A percentile compares a stretch with the other conserved stretches of the same genome.
These are phyloP conservation scores for Criorhina ranunculi DNA, from an alignment of 2,888 invertebrate genomes.

Conservation along the genomic window DNA sequence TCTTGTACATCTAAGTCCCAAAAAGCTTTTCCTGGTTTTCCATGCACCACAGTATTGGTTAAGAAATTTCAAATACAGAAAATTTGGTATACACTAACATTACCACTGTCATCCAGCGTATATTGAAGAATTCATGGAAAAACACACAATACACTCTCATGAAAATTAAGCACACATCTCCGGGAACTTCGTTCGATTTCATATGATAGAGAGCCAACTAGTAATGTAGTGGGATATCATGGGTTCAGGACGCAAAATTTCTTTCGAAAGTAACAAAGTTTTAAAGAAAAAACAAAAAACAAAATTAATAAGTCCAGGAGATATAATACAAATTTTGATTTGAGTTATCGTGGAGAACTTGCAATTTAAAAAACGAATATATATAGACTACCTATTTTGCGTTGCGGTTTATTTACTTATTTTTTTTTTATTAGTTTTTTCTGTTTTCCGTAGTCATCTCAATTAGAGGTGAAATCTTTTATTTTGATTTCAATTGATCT, in stretches of 20 bases:
- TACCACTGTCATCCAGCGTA: too few species aligned
- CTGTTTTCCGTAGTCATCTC: not conserved
- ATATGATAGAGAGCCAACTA: constrained; percentile 43
- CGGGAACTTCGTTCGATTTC: constrained; percentile 51
- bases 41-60: constrained; percentile 13
- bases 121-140: too few species aligned
- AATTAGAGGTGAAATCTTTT: not conserved
- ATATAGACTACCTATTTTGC: constrained; percentile 2
- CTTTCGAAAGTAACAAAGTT: constrained; percentile 48
- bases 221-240: constrained; percentile 67
- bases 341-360: constrained; percentile 23
- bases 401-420: not conserved
- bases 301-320: constrained; percentile 22
- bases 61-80: constrained; percentile 49
- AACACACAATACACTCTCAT: constrained; percentile 36
- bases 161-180: constrained; percentile 55
- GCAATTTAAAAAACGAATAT: constrained; percentile 21
- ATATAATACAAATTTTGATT: constrained; percentile 30
- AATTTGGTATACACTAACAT: constrained; percentile 49
- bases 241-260: constrained; percentile 59
- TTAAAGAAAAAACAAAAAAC: constrained; percentile 43
- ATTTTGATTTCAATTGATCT: not conserved
- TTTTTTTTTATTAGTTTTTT: constrained; percentile 16
- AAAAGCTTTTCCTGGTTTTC: constrained; percentile 49
- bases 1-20: constrained; percentile 13